Evolutionary conservation across 1,140 invertebrate genomes (phyloP).

Genomic region (Nylanderia fulva): DNA sequence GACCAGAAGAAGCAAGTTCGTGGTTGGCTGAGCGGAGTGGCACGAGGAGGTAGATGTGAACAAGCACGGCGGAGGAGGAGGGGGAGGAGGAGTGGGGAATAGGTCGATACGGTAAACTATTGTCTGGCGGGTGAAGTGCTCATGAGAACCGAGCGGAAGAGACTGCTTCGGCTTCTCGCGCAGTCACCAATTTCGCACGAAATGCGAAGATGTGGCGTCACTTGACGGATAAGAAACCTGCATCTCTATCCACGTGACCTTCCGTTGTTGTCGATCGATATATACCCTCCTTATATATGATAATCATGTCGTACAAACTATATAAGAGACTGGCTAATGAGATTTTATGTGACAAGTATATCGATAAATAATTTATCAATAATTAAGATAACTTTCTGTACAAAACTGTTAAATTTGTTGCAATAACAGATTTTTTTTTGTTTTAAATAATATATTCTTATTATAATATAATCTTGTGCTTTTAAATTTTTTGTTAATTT

Average conservation of each 20-base stretch:
- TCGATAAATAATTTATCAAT: slow-evolving; percentile 13
- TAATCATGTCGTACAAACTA: neutral
- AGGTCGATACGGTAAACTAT: slow-evolving; percentile 83
- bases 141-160: slow-evolving; percentile 78
- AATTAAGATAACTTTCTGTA: neutral
- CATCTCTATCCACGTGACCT: slow-evolving; percentile 18
- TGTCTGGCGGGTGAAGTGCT: slow-evolving; percentile 81
- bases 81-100: slow-evolving; percentile 63
- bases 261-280: slow-evolving; percentile 62
- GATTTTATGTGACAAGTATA: neutral
- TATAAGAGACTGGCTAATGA: neutral
- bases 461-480: neutral
- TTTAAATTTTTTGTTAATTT: neutral
- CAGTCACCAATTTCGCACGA: slow-evolving; percentile 63
- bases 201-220: slow-evolving; percentile 54
- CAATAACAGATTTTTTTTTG: too few relatives aligned
- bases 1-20: slow-evolving; percentile 76
- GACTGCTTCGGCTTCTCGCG: slow-evolving; percentile 74
- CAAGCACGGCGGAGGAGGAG: slow-evolving; percentile 41
- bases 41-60: slow-evolving; percentile 70
- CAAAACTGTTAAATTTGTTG: too few relatives aligned
- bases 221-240: slow-evolving; percentile 41
- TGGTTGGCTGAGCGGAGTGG: slow-evolving; percentile 66
- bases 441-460: too few relatives aligned
- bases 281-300: neutral